phyloP scores from a whole-genome alignment of 2,797 vertebrate species.

The Sebastes vulpes region DNA sequence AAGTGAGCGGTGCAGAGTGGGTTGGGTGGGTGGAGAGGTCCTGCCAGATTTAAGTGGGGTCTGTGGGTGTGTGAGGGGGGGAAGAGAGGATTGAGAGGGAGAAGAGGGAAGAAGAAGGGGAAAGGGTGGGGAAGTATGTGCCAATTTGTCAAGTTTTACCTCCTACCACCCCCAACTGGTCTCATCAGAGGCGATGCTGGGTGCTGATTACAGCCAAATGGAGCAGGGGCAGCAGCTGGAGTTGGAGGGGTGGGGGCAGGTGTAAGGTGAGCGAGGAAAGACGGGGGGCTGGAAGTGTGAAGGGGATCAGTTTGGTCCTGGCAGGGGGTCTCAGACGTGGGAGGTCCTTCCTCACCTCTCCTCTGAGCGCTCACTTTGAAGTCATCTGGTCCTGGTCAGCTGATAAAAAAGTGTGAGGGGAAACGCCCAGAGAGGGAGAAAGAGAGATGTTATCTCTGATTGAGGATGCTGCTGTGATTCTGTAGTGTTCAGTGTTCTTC shows the following conservation, averaged over 20 bases:
- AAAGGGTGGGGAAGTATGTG: slow-evolving; percentile 49
- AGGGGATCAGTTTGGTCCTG: slow-evolving; percentile 39
- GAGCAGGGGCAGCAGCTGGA: slow-evolving; percentile 41
- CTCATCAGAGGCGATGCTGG: slow-evolving; percentile 49
- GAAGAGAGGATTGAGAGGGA: not conserved
- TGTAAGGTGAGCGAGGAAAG: not conserved
- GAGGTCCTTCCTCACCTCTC: slow-evolving; percentile 56
- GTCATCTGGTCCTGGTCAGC: slow-evolving; percentile 61
- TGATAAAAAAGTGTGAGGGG: slow-evolving; percentile 54
- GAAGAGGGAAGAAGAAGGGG: not conserved
- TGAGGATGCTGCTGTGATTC: slow-evolving; percentile 12
- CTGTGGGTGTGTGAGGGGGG: slow-evolving; percentile 5
- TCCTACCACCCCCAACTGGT: not conserved
- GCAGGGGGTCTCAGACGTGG: slow-evolving; percentile 56
- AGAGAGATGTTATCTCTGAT: slow-evolving; percentile 17
- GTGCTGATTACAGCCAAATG: slow-evolving; percentile 70
- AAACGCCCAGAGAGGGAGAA: not conserved
- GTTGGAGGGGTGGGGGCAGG: not conserved
- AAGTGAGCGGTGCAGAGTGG: slow-evolving; percentile 15
- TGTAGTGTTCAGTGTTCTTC: not conserved
- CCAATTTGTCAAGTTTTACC: slow-evolving; percentile 59
- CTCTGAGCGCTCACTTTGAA: slow-evolving; percentile 61
- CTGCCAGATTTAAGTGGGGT: slow-evolving; percentile 55
- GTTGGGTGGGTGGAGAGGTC: not conserved
- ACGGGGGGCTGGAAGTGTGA: slow-evolving; percentile 34